phyloP scores from a whole-genome alignment of 1,140 invertebrate genomes.

The Forficula auricularia region DNA sequence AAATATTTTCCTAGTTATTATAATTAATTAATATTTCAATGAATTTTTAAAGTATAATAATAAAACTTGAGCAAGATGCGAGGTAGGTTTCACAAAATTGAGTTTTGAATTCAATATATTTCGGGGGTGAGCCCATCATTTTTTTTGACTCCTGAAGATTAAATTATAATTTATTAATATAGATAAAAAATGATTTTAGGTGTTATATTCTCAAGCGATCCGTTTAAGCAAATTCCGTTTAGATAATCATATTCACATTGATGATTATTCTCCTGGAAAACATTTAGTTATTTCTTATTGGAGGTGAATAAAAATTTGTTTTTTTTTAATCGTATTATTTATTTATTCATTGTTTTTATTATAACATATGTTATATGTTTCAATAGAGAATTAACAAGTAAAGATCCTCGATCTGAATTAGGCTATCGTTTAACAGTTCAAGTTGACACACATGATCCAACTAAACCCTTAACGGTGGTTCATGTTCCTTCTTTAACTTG shows the following conservation, averaged over 20 bases:
- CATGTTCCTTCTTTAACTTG: conserved; percentile 71
- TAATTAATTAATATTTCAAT: too few species aligned
- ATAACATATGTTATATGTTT: not conserved
- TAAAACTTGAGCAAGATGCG: too few species aligned
- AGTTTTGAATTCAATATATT: too few species aligned
- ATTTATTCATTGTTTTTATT: not conserved
- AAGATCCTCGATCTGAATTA: conserved; percentile 63
- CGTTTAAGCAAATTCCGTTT: conserved; percentile 72
- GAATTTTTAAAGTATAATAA: too few species aligned
- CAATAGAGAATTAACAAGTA: conserved; percentile 29
- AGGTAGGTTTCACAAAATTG: too few species aligned
- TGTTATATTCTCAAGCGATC: conserved; percentile 85
- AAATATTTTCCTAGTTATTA: too few species aligned
- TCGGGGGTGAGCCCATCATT: too few species aligned
- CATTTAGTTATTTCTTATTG: conserved; percentile 85
- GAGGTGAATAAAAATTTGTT: conserved; percentile 35
- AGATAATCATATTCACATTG: conserved; percentile 78
- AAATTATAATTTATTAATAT: too few species aligned
- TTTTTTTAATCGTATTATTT: conserved; percentile 7
- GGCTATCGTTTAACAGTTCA: conserved; percentile 77
- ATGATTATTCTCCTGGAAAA: conserved; percentile 79
- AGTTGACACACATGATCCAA: conserved; percentile 66
- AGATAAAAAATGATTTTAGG: too few species aligned
- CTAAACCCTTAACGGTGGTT: conserved; percentile 62
- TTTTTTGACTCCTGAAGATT: too few species aligned